Evolutionary conservation across 2,797 vertebrate genomes (phyloP), one percentile per base, ranked within the genome.

Genomic region (Malurus leucopterus): DNA sequence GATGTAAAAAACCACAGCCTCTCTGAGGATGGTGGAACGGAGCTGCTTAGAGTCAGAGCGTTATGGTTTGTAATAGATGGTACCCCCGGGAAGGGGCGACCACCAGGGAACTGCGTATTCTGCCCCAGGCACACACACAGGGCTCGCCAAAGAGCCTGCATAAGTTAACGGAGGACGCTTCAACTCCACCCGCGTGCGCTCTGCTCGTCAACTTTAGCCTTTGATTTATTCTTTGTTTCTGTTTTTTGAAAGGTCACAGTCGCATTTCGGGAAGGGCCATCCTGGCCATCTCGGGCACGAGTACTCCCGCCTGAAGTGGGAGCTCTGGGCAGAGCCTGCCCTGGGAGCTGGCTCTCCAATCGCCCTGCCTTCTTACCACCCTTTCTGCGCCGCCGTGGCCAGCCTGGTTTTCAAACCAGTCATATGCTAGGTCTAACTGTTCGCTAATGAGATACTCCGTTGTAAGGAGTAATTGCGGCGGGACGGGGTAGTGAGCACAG

Each of bases 21-120:
- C 61, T 36, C 64, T 11, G 88, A 87, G 92, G 79, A 77, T 4
- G 23, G 79, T 3, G 84, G 64, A 80, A 77, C 27, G 40, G 93
- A 88, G 89, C 90, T 59, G 75, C 49, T 91, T 50, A 3, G 57
- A 12, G n/a, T 24, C 75, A 81, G 89, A 84, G 65, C 76, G 87
- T 93, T 91, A 89, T 77, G 91, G 91, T 84, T 73, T 84, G 88
- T 74, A 84, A 89, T 24, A 22, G 84, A 67, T 55, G 88, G 92
- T 93, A 78, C 83, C 76, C 81, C 81, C 76, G 61, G 91, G 92
- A 93, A 95, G 86, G 83, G 78, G 38, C 36, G 95, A 94, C 96
- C 96, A 94, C 92, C 96, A 38, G 88, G 92, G 67, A 95, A 58
- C 83, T 22, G 51, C 30, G 2, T 21, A 1, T 74, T 24, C 44